A percentile compares a stretch with the other conserved stretches of the same genome.
Conservation (phyloP, 2,113 vertebrate species). For the Zosterops japonicus region DNA sequence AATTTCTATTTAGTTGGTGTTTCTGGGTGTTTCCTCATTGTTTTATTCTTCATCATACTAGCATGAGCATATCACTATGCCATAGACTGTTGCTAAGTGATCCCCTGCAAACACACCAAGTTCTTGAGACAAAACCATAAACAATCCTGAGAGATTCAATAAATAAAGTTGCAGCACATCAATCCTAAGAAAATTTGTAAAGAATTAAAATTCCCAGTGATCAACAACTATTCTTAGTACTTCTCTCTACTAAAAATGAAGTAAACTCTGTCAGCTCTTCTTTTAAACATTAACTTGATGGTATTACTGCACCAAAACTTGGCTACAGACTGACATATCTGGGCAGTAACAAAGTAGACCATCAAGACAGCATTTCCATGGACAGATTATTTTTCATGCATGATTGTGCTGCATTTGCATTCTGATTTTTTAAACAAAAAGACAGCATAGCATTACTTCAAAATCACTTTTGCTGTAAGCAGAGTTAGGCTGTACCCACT, state of each 20-base stretch:
- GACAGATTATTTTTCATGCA: constrained; percentile 3
- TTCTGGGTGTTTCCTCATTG: constrained; percentile 27
- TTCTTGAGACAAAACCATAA: constrained; percentile 57
- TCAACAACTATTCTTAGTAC: constrained; percentile 52
- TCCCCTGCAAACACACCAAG: constrained; percentile 61
- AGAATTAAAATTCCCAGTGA: constrained; percentile 68
- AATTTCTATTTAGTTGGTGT: constrained; percentile 8
- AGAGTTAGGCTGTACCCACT: not conserved
- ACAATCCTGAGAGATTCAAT: constrained; percentile 65
- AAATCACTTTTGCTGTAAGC: not conserved
- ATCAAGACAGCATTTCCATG: not conserved
- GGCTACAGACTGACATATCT: not conserved
- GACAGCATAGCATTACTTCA: not conserved
- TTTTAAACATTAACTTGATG: constrained; percentile 55
- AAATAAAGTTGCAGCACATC: constrained; percentile 66
- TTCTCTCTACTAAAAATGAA: constrained; percentile 52
- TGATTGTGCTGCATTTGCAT: not conserved
- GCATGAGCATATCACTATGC: not conserved
- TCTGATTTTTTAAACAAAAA: not conserved
- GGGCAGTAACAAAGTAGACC: not conserved
- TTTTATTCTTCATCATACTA: not conserved
- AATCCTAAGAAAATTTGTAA: constrained; percentile 57
- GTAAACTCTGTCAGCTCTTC: constrained; percentile 57
- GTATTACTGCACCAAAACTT: not conserved
- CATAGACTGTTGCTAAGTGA: constrained; percentile 39